Evolutionary conservation across 2,888 invertebrate genomes (phyloP), one percentile per base, ranked within the genome.

Genomic region (Nomada fabriciana): DNA sequence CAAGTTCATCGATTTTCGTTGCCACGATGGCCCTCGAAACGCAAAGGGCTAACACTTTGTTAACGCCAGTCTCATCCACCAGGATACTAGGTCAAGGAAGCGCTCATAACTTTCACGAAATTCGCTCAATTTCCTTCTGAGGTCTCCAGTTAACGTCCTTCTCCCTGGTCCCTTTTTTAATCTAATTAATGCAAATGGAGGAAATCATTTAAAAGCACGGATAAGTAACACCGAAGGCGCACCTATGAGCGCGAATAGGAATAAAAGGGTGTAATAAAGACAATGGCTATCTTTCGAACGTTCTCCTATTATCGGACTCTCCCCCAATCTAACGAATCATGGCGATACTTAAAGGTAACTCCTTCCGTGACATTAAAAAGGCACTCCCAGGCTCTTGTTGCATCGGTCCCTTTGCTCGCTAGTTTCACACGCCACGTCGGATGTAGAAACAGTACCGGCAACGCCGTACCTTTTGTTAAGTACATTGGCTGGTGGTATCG

Each of bases 311-410:
- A 75, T 73, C 68, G 72, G 79, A 70, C 86, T 85, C 88, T 82
- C 79, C 75, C 72, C 86, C 76, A 86, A 87, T 86, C 88, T 85
- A 68, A 74, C 82, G 86, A 86, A 78, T 85, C 85, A 87, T 86
- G 74, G 36, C 81, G 78, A 76, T 85, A 87, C 88, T 86, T 86
- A 86, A 87, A 86, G 86, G 85, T 86, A 90, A 90, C 90, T 90
- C 85, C 89, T 90, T 88, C 89, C 90, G 89, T 90, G 90, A 90
- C 90, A 90, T 90, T 90, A 90, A 89, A 89, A 89, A 88, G 90
- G 89, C 90, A 90, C 90, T 89, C 90, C 90, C 89, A 86, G 88
- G 81, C 76, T 82, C 82, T 86, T 76, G 76, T 85, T 85, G 82
- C 87, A 74, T 64, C 85, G 87, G 79, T 85, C 88, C 86, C 85